Evolutionary conservation across 2,888 invertebrate genomes (phyloP).

Genomic region (Auanema freiburgensis): DNA sequence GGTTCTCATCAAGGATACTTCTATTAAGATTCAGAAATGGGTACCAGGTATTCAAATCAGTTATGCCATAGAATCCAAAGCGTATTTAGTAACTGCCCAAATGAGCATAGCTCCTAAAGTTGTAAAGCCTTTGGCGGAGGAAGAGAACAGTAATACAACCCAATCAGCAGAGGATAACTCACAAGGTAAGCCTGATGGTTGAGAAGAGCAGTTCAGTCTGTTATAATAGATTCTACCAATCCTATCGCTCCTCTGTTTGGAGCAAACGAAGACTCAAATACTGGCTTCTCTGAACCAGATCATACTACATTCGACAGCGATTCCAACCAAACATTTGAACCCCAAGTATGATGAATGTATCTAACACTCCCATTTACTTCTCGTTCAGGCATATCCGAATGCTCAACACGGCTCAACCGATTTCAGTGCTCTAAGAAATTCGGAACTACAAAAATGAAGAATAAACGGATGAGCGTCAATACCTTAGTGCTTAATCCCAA

Average conservation of each 20-base stretch:
- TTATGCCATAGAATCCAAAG: not conserved
- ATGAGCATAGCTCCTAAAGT: slow-evolving; percentile 34
- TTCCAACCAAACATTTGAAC: slow-evolving; percentile 55
- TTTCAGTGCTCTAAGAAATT: slow-evolving; percentile 57
- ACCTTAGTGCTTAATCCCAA: not conserved
- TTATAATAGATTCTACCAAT: slow-evolving; percentile 19
- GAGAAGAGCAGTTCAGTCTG: not conserved
- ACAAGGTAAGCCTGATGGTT: slow-evolving; percentile 36
- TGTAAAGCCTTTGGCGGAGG: slow-evolving; percentile 35
- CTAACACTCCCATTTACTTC: not conserved
- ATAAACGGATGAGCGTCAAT: not conserved
- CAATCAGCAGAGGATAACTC: slow-evolving; percentile 52
- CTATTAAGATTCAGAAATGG: slow-evolving; percentile 99
- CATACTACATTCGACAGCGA: slow-evolving; percentile 53
- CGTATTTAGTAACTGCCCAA: slow-evolving; percentile 49
- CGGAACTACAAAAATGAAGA: slow-evolving; percentile 39
- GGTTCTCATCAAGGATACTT: slow-evolving; percentile 95
- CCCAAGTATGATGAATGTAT: slow-evolving; percentile 19
- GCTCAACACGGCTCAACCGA: slow-evolving; percentile 45
- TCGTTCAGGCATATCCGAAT: slow-evolving; percentile 13
- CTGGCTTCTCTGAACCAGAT: slow-evolving; percentile 56
- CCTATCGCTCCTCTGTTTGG: slow-evolving; percentile 16
- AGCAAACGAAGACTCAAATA: slow-evolving; percentile 60
- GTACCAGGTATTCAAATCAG: slow-evolving; percentile 73
- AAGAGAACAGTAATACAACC: slow-evolving; percentile 43